Conservation (phyloP, 2,888 invertebrate genomes). For the Thymelicus lineola region DNA sequence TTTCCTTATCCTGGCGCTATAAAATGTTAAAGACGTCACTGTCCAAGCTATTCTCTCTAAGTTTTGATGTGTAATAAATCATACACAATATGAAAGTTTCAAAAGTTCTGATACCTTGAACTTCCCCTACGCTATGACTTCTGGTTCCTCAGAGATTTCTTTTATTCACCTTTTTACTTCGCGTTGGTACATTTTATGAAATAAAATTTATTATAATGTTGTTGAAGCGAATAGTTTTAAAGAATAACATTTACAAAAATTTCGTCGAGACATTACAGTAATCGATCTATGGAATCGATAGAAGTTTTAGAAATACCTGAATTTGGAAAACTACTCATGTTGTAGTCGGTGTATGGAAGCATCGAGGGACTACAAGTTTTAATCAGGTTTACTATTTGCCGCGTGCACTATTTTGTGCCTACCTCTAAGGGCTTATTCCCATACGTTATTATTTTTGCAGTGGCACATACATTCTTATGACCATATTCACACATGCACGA, state of each 20-base stretch:
- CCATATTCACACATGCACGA: too few species aligned
- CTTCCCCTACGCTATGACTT: neutral
- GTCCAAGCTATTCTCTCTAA: constrained; percentile 3
- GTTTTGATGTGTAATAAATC: constrained; percentile 23
- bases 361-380: neutral
- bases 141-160: constrained; percentile 16
- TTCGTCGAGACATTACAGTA: too few species aligned
- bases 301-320: too few species aligned
- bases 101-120: neutral
- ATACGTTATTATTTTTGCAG: too few species aligned
- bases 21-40: constrained; percentile 4
- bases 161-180: constrained; percentile 4
- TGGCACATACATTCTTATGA: too few species aligned
- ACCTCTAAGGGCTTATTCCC: too few species aligned
- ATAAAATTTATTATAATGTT: neutral
- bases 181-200: constrained; percentile 5
- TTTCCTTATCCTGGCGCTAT: neutral
- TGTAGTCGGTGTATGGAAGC: neutral
- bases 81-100: constrained; percentile 15
- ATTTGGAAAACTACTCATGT: too few species aligned
- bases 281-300: too few species aligned
- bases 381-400: neutral
- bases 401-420: neutral
- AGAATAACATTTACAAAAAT: too few species aligned
- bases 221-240: neutral